These are phyloP conservation scores for Phaethornis superciliosus DNA, from an alignment of 2,113 vertebrate species.

Conservation along the genomic window DNA sequence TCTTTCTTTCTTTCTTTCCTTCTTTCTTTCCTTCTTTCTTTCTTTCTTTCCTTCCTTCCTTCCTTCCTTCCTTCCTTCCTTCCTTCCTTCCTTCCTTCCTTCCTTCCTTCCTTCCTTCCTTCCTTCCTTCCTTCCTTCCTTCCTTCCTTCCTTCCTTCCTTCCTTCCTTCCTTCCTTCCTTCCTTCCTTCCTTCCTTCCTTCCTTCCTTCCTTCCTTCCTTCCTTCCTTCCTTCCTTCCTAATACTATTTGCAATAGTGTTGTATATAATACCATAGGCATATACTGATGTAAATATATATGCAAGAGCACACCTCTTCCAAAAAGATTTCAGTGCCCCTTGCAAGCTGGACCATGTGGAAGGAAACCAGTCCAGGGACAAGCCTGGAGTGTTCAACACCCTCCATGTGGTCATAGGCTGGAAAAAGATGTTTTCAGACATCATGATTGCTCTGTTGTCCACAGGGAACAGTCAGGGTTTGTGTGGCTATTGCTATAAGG, in stretches of 20 bases:
- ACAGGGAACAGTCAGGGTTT: background rate
- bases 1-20: too few relatives aligned
- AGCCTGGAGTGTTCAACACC: fast-evolving
- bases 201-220: fast-evolving
- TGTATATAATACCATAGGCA: background rate
- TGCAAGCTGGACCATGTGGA: fast-evolving
- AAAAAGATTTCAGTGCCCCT: background rate
- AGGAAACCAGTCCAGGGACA: background rate
- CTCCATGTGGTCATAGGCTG: background rate
- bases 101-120: background rate
- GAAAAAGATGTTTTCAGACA: background rate
- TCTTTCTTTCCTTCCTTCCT: fast-evolving
- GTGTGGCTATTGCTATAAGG: background rate
- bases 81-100: too few relatives aligned
- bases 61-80: fast-evolving
- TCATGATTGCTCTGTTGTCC: background rate
- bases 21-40: background rate
- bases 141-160: fast-evolving
- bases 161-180: too few relatives aligned
- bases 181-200: background rate
- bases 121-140: background rate
- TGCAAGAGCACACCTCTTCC: background rate
- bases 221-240: too few relatives aligned
- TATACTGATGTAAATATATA: background rate
- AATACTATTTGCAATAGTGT: background rate